Evolutionary conservation across 2,797 vertebrate species (phyloP).

Genomic region (Menidia menidia): DNA sequence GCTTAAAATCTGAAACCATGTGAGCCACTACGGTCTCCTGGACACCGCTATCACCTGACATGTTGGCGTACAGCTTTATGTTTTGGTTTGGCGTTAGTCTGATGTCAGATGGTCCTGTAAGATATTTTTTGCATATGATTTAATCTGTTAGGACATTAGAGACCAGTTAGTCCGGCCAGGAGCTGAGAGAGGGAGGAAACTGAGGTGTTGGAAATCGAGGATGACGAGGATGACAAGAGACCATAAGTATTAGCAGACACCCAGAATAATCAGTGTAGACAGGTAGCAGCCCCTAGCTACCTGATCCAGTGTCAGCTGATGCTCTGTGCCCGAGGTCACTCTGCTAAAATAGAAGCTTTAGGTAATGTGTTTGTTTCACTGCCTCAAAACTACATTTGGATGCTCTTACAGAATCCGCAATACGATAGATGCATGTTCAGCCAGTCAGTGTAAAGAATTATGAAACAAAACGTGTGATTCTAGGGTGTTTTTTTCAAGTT

Average conservation of each 20-base stretch:
- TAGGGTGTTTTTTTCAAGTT: background rate
- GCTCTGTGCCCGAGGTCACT: conserved; percentile 35
- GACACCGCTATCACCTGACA: conserved; percentile 57
- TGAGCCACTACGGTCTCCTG: conserved; percentile 43
- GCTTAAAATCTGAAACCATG: conserved; percentile 54
- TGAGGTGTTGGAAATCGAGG: conserved; percentile 62
- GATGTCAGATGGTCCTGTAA: conserved; percentile 61
- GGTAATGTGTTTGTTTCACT: conserved; percentile 29
- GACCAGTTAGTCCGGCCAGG: conserved; percentile 52
- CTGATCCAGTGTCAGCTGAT: conserved; percentile 44
- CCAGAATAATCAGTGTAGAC: conserved; percentile 61
- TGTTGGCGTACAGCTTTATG: conserved; percentile 61
- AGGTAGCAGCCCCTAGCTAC: conserved; percentile 50
- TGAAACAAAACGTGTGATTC: background rate
- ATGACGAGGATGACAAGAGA: conserved; percentile 41
- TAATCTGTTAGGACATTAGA: conserved; percentile 69
- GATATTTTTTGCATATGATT: conserved; percentile 75
- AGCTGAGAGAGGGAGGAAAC: conserved; percentile 53
- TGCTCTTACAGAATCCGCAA: background rate
- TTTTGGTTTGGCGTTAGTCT: conserved; percentile 44
- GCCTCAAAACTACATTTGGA: background rate
- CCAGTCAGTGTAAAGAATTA: background rate
- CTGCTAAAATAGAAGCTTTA: conserved; percentile 57
- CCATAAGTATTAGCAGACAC: conserved; percentile 35
- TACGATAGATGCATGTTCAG: background rate